Base-by-base conservation (phyloP, 2,797 vertebrate genomes). In the Halcyon badia region DNA sequence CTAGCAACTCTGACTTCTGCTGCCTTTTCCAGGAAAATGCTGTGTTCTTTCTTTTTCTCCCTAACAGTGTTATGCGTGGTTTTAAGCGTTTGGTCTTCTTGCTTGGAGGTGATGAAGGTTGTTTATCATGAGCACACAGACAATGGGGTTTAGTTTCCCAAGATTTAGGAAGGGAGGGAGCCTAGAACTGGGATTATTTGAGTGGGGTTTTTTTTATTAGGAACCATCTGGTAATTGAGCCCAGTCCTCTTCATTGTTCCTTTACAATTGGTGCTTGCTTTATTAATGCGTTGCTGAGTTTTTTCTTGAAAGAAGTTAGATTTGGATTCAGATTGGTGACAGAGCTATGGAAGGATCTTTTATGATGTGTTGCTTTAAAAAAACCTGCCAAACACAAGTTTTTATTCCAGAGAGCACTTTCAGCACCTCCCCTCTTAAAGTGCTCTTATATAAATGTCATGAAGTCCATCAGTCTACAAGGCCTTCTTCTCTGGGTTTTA, bases 161-260 rank as follows among this genome's bases (percentile, higher is more conserved):
- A 72, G 77, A 69, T 62, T 62, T 46, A 84, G 70, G 70, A 56
- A 81, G 62, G 33, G 49, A 84, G n/a, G 62, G 51, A 90, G 42
- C 42, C 77, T 89, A 76, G 51, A 93, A 93, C 46, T 90, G 13
- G 54, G 35, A 75, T 90, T 66, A 30, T 66, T 84, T 81, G 46
- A 90, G 9, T 54, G 35, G 58, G n/a, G 4, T 11, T 44, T 65
- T 65, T 65, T 66, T 48, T 78, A 87, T 91, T 83, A 69, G 58
- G 85, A 96, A 54, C 42, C 6, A 0, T 81, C 35, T 15, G 54
- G 92, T 96, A 92, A 90, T 93, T 95, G 66, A 84, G 51, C 39
- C 80, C 86, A 96, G 80, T 82, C 80, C 30, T 88, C 73, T 92
- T 90, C 73, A 73, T 92, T 96, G 90, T 95, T 95, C 52, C 48